Conservation (phyloP, 2,113 vertebrate species). For the Mastomys coucha region DNA sequence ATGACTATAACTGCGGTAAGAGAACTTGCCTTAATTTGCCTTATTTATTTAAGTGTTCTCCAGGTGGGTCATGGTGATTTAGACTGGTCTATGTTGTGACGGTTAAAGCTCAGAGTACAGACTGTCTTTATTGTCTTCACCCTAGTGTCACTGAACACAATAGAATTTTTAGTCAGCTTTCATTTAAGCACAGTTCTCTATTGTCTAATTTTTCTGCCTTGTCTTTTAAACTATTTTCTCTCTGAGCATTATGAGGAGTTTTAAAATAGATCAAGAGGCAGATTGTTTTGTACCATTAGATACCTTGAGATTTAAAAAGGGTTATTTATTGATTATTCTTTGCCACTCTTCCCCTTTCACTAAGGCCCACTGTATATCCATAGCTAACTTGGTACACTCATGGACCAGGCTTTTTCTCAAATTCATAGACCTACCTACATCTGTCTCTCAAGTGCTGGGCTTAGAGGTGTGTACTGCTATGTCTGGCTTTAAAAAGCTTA, state of each 20-base stretch:
- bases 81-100: not conserved
- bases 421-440: not conserved
- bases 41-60: not conserved
- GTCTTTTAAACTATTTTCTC: slow-evolving; percentile 3
- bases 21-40: not conserved
- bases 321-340: too few species aligned
- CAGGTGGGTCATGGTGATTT: not conserved
- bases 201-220: not conserved
- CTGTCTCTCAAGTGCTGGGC: not conserved
- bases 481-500: not conserved
- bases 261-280: not conserved
- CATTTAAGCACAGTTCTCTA: slow-evolving; percentile 12
- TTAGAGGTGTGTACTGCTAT: not conserved
- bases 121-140: not conserved
- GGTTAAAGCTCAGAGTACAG: slow-evolving; percentile 7
- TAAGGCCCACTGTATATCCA: not conserved
- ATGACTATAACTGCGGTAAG: not conserved
- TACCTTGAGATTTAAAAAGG: not conserved
- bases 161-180: not conserved
- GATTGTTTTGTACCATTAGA: not conserved
- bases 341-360: not conserved
- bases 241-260: slow-evolving; percentile 27
- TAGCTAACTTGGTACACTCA: not conserved
- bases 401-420: not conserved
- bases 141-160: not conserved